These are phyloP conservation scores for Siderastrea siderea DNA, from an alignment of 92 coral and sea anemone species.

Conservation along the genomic window DNA sequence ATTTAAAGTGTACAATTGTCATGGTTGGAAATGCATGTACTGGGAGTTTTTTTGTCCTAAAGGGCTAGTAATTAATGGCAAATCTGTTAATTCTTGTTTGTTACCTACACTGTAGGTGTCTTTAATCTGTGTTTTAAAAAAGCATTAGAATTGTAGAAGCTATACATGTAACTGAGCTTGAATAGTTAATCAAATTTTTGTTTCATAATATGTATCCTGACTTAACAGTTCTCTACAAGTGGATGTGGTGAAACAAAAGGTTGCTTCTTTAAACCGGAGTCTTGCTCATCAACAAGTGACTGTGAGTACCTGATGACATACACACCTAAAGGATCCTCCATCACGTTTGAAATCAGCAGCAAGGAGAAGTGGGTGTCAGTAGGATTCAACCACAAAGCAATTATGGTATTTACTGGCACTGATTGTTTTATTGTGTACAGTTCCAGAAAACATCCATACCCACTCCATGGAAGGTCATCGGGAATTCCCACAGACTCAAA, in stretches of 20 bases:
- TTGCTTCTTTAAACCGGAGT: constrained; percentile 61
- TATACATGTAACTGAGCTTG: not conserved
- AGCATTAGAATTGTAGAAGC: too few relatives aligned
- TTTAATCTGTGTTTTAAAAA: too few relatives aligned
- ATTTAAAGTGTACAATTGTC: too few relatives aligned
- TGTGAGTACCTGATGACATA: constrained; percentile 79
- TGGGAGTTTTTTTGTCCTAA: too few relatives aligned
- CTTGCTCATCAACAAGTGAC: constrained; percentile 44
- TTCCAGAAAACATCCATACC: too few relatives aligned
- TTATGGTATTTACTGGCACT: constrained; percentile 54
- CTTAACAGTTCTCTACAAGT: constrained; percentile 27
- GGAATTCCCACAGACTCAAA: too few relatives aligned
- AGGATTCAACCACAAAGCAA: constrained; percentile 71
- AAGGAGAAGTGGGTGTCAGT: constrained; percentile 74
- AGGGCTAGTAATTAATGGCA: too few relatives aligned
- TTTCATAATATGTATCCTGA: not conserved
- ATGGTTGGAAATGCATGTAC: too few relatives aligned
- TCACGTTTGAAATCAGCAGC: constrained; percentile 77
- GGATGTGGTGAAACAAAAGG: constrained; percentile 54
- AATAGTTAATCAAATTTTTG: not conserved
- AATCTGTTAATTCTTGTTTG: too few relatives aligned
- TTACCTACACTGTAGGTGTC: too few relatives aligned
- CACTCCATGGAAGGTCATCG: too few relatives aligned
- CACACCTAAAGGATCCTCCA: constrained; percentile 46
- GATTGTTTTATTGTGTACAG: too few relatives aligned